Evolutionary conservation across 2,797 vertebrate genomes (phyloP).

Genomic region (Malurus splendens): DNA sequence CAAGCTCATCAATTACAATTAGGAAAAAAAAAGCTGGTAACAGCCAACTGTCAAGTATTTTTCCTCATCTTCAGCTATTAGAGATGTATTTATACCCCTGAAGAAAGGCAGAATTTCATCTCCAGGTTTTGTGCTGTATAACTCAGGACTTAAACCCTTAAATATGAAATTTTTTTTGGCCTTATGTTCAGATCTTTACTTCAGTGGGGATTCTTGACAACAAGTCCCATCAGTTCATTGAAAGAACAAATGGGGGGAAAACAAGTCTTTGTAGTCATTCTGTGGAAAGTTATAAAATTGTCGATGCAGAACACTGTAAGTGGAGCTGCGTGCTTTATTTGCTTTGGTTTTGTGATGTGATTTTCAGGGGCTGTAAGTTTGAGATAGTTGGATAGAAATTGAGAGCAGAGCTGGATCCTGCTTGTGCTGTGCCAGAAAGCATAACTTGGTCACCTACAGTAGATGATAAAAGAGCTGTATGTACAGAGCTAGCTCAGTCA

Average conservation of each 20-base stretch:
- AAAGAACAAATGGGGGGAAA: background rate
- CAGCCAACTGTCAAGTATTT: background rate
- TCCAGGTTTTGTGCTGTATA: background rate
- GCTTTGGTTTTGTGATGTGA: background rate
- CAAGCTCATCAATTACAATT: background rate
- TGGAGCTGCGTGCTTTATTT: background rate
- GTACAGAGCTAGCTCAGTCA: background rate
- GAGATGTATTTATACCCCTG: background rate
- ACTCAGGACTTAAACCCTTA: background rate
- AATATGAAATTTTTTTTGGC: background rate
- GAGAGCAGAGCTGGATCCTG: background rate
- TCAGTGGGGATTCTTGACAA: background rate
- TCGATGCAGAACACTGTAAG: background rate
- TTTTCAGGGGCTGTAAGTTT: background rate
- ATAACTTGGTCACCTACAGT: background rate
- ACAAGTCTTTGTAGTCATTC: background rate
- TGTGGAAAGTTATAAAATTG: background rate
- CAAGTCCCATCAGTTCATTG: background rate
- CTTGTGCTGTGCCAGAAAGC: background rate
- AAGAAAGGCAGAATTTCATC: background rate
- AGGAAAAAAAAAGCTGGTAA: background rate
- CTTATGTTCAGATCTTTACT: background rate
- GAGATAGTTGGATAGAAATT: background rate
- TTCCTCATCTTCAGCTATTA: background rate
- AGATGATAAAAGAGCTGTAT: background rate